Percentiles rank a stretch among this genome's conserved stretches.
phyloP scores from a whole-genome alignment of 2,888 invertebrate species.

The Mythimna pallens region DNA sequence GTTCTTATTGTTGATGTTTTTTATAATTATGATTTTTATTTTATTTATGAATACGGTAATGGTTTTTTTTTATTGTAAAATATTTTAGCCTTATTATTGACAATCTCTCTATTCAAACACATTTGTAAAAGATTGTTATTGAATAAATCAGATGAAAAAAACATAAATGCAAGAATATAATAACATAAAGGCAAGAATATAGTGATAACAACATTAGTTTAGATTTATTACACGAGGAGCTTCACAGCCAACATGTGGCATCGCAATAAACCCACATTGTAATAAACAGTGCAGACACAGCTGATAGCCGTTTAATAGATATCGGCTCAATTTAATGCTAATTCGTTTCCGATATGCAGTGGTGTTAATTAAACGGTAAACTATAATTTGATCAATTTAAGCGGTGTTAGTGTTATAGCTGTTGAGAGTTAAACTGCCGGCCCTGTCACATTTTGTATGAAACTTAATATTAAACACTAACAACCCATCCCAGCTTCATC shows the following conservation, averaged over 20 bases:
- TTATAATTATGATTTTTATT: too few relatives aligned
- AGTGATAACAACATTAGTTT: not conserved
- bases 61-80: too few relatives aligned
- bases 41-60: too few relatives aligned
- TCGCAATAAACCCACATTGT: conserved; percentile 25
- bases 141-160: too few relatives aligned
- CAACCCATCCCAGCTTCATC: too few relatives aligned
- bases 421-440: conserved; percentile 14
- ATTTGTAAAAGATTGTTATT: too few relatives aligned
- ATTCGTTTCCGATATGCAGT: conserved; percentile 50
- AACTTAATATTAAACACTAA: not conserved
- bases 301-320: conserved; percentile 47
- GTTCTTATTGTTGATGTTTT: too few relatives aligned
- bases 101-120: too few relatives aligned
- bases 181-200: not conserved
- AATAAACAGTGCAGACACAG: conserved; percentile 42
- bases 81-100: too few relatives aligned
- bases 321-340: conserved; percentile 47
- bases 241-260: not conserved
- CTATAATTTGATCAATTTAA: conserved; percentile 41
- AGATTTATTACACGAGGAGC: not conserved
- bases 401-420: conserved; percentile 5
- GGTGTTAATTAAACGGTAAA: conserved; percentile 51
- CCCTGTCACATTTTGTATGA: not conserved
- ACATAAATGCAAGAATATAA: too few relatives aligned